Conservation (phyloP, 1,140 invertebrate genomes). For the Augochlora pura region DNA sequence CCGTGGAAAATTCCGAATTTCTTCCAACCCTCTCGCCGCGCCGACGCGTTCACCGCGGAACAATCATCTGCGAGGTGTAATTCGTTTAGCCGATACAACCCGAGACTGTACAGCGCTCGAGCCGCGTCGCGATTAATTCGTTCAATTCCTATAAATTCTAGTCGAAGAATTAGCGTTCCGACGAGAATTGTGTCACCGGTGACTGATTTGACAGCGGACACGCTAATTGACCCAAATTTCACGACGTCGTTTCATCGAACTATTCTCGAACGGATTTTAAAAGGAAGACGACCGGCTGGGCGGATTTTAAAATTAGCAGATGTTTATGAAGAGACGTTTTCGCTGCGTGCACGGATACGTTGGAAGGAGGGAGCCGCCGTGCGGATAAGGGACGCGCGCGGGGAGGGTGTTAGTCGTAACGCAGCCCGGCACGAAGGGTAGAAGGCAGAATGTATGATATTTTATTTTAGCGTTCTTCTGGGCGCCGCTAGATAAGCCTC, state of each 20-base stretch:
- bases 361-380: conserved; percentile 41
- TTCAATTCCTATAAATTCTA: neutral
- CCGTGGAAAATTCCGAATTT: too few relatives aligned
- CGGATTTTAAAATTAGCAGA: conserved; percentile 1
- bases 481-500: conserved; percentile 78
- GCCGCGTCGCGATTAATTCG: too few relatives aligned
- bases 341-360: conserved; percentile 22
- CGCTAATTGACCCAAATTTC: conserved; percentile 3
- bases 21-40: too few relatives aligned
- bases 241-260: neutral
- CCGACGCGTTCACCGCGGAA: too few relatives aligned
- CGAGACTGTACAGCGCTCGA: too few relatives aligned
- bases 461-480: conserved; percentile 80
- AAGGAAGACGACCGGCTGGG: neutral
- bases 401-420: conserved; percentile 55
- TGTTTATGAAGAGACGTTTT: conserved; percentile 45
- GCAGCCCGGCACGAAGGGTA: conserved; percentile 64
- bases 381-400: conserved; percentile 42
- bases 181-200: too few relatives aligned
- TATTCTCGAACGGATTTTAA: neutral
- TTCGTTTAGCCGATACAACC: too few relatives aligned
- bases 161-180: too few relatives aligned
- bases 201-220: too few relatives aligned
- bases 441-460: conserved; percentile 78
- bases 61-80: too few relatives aligned